Base-by-base conservation (phyloP, 2,113 vertebrate genomes). In the Gallinago jamesoni region DNA sequence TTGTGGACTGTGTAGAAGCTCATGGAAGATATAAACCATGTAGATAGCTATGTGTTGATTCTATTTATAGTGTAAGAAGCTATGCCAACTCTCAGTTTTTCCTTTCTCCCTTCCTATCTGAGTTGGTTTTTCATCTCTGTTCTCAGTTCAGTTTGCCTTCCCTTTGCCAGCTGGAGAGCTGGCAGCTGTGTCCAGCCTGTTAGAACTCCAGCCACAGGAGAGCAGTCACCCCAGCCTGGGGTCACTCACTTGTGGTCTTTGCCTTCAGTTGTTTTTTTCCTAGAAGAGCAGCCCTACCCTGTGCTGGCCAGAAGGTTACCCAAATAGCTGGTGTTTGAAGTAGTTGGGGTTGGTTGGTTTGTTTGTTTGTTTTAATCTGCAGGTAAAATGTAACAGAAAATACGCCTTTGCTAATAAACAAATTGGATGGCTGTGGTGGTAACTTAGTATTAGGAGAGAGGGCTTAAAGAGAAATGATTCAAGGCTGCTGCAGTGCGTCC, bases 51-150 rank as follows among this genome's bases (percentile, higher is more conserved):
- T 28, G 56, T 77, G 68, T 55, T 82, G 69, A 37, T 94, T 72
- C 89, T 95, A 53, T 95, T 91, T 85, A 84, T 77, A 93, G 59
- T 10, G 10, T 72, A 79, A 88, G 70, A 63, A 77, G 78, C 75
- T 86, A 53, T n/a, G 76, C 90, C 74, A 90, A 1, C 59, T 83
- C 86, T 81, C 59, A 74, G n/a, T 91, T 93, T 96, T 95, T 94
- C 64, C 47, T 79, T 45, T 91, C 62, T 94, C 37, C 17, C 64
- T 91, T 73, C 53, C 74, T 94, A 48, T 82, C 74, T 5, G 31
- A 89, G 74, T 79, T 79, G 9, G 82, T 85, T 95, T 93, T 82
- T 87, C 82, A 62, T 64, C 53, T 62, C 55, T 68, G 9, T 76
- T 83, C 72, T 56, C 53, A 14, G 39, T 68, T 89, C 43, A 17